A percentile compares a stretch with the other conserved stretches of the same genome.
Evolutionary conservation across 2,888 invertebrate species (phyloP).

Genomic region (Drosophila merina): DNA sequence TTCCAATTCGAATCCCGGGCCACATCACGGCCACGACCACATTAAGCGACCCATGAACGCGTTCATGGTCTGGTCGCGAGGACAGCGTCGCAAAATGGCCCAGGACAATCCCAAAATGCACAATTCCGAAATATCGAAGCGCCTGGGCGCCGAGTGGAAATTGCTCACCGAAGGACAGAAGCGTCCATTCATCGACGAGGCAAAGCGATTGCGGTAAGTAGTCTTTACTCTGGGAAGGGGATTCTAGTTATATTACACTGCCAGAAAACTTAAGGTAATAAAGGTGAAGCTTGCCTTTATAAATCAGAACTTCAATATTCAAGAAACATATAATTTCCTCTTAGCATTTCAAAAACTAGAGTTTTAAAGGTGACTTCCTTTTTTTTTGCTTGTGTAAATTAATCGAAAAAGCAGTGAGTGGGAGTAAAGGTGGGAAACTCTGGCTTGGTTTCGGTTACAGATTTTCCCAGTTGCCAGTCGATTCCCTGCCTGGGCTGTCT

Average conservation of each 20-base stretch:
- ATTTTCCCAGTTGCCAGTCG: conserved; percentile 37
- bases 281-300: no score
- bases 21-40: conserved; percentile 86
- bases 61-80: conserved; percentile 98
- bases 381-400: conserved; percentile 6
- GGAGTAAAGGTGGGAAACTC: conserved; percentile 7
- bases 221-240: background rate
- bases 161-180: conserved; percentile 94
- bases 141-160: conserved; percentile 97
- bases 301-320: no score
- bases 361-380: no score
- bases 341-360: no score
- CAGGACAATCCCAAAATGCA: conserved; percentile 97
- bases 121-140: conserved; percentile 95
- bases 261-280: background rate
- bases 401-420: background rate
- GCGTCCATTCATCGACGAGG: conserved; percentile 97
- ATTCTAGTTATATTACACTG: conserved; percentile 13
- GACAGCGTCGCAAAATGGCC: conserved; percentile 96
- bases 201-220: conserved; percentile 92
- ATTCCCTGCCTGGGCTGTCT: conserved; percentile 44
- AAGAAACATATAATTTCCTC: no score
- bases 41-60: conserved; percentile 99
- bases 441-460: conserved; percentile 31
- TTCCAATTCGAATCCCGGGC: conserved; percentile 25